A percentile compares a stretch with the other conserved stretches of the same genome.
Evolutionary conservation across 2,797 vertebrate genomes (phyloP).

Genomic region (Meriones psammophilus): DNA sequence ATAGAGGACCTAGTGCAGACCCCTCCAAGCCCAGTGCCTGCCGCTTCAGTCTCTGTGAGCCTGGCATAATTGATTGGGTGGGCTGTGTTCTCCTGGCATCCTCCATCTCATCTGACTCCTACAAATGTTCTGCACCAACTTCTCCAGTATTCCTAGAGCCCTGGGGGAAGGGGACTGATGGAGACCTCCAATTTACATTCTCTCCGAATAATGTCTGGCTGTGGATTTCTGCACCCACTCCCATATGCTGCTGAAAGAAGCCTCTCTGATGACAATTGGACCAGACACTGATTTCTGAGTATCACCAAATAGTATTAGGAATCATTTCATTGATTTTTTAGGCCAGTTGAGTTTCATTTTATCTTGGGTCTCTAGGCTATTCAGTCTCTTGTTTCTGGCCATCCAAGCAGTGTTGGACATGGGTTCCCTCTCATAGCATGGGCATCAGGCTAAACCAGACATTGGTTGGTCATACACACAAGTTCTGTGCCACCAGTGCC

Average conservation of each 20-base stretch:
- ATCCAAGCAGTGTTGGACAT: not conserved
- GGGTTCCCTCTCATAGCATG: too few species aligned
- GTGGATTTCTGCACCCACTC: not conserved
- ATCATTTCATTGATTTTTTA: not conserved
- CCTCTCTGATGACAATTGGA: not conserved
- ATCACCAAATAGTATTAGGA: not conserved
- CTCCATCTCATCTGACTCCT: not conserved
- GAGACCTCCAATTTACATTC: not conserved
- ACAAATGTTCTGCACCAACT: not conserved
- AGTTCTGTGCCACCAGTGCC: not conserved
- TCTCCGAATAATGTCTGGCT: not conserved
- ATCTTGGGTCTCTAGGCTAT: not conserved
- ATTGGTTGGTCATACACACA: too few species aligned
- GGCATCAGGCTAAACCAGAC: not conserved
- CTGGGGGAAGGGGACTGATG: not conserved
- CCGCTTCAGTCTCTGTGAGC: too few species aligned
- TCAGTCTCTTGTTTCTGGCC: not conserved
- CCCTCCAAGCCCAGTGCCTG: not conserved
- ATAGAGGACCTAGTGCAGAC: not conserved
- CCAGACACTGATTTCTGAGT: not conserved
- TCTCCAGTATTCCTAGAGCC: not conserved
- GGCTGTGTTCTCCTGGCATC: not conserved
- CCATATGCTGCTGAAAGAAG: not conserved
- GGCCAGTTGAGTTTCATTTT: not conserved
- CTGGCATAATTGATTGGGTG: too few species aligned